Evolutionary conservation across 2,797 vertebrate species (phyloP).

Genomic region (Falco novaeseelandiae): DNA sequence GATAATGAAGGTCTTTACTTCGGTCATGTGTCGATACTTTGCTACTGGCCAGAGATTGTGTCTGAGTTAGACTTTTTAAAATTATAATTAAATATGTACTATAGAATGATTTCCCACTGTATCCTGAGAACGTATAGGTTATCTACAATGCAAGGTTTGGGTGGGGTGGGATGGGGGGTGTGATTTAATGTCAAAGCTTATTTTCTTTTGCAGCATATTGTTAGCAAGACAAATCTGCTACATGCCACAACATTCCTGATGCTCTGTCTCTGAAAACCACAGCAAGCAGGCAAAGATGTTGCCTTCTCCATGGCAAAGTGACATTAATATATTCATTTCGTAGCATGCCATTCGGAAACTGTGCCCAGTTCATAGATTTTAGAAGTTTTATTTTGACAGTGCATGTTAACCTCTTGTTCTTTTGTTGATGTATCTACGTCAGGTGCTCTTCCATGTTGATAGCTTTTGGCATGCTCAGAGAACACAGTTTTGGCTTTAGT

Average conservation of each 20-base stretch:
- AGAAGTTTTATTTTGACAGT: conserved; percentile 8
- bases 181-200: conserved; percentile 56
- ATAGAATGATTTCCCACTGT: conserved; percentile 70
- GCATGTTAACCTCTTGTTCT: conserved; percentile 7
- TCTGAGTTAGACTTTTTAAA: conserved; percentile 75
- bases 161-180: not conserved
- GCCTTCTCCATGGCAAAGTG: conserved; percentile 36
- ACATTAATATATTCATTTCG: conserved; percentile 33
- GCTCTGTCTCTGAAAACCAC: conserved; percentile 26
- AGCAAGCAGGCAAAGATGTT: conserved; percentile 36
- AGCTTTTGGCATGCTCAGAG: not conserved
- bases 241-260: conserved; percentile 63
- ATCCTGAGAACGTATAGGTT: conserved; percentile 70
- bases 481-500: conserved; percentile 18
- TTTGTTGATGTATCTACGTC: not conserved
- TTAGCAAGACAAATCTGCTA: conserved; percentile 60
- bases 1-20: conserved; percentile 65
- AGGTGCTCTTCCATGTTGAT: not conserved
- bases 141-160: conserved; percentile 36
- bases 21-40: conserved; percentile 73
- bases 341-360: conserved; percentile 53
- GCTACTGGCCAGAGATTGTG: conserved; percentile 73
- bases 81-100: conserved; percentile 70
- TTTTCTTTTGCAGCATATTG: conserved; percentile 69
- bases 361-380: conserved; percentile 18